A percentile compares a stretch with the other conserved stretches of the same genome.
These are phyloP conservation scores for Drosophila recens DNA, from an alignment of 2,888 invertebrate genomes.

Conservation along the genomic window DNA sequence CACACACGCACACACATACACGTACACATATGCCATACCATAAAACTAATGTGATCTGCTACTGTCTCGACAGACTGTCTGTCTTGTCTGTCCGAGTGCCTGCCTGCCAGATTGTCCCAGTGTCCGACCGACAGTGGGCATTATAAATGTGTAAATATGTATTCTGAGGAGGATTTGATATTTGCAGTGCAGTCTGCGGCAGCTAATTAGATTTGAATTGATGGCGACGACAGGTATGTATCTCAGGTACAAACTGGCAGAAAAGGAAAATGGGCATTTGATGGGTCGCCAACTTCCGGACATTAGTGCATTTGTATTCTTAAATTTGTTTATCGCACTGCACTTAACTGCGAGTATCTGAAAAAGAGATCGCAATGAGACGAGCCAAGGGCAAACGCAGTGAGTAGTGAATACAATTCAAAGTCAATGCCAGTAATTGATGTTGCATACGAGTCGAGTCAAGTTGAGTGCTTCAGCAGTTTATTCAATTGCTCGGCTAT, in stretches of 20 bases:
- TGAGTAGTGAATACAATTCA: constrained; percentile 51
- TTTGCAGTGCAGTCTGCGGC: constrained; percentile 31
- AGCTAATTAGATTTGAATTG: constrained; percentile 74
- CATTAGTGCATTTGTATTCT: constrained; percentile 10
- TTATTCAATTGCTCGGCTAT: constrained; percentile 56
- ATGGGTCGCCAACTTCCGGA: constrained; percentile 44
- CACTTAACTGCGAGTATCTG: constrained; percentile 39
- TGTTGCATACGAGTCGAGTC: constrained; percentile 40
- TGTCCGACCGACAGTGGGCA: background rate
- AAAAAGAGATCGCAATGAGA: constrained; percentile 1
- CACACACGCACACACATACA: too few species aligned
- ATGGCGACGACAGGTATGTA: constrained; percentile 59
- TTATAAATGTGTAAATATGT: constrained; percentile 16
- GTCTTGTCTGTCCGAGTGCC: constrained; percentile 17
- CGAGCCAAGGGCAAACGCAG: constrained; percentile 32
- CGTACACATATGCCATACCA: constrained; percentile 23
- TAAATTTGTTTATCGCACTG: constrained; percentile 37
- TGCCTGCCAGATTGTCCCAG: constrained; percentile 41
- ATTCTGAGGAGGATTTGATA: constrained; percentile 37
- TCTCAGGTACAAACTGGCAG: constrained; percentile 24
- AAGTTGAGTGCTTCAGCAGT: constrained; percentile 31
- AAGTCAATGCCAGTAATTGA: constrained; percentile 75
- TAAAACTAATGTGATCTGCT: constrained; percentile 61
- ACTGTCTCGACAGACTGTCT: constrained; percentile 65
- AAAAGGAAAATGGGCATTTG: constrained; percentile 19